Evolutionary conservation across 2,113 vertebrate species (phyloP).

Genomic region (Charina bottae): DNA sequence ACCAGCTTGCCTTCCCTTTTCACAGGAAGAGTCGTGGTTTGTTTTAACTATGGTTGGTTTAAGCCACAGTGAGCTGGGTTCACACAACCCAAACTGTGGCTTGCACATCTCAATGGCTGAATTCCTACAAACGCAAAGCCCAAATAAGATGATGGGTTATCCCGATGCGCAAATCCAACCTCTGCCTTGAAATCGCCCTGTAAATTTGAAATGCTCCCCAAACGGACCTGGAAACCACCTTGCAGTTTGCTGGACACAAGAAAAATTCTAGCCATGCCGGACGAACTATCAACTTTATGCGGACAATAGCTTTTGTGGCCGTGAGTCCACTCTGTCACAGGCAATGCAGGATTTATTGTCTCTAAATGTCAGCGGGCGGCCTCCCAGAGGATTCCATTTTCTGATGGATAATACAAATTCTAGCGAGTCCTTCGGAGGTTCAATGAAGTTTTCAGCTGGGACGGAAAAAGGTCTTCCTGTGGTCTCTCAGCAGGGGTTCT

Average conservation of each 20-base stretch:
- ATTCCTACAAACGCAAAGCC: neutral
- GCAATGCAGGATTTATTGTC: neutral
- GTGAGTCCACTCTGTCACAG: neutral
- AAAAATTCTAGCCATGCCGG: neutral
- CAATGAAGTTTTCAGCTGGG: fast-evolving
- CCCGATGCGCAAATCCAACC: neutral
- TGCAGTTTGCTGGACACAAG: neutral
- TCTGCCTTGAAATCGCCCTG: neutral
- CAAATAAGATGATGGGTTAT: neutral
- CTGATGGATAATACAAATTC: neutral
- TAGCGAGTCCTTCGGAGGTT: neutral
- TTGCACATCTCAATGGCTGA: neutral
- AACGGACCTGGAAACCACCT: neutral
- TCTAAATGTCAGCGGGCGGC: neutral
- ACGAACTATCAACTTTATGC: neutral
- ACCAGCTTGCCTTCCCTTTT: neutral
- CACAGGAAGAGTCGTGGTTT: neutral
- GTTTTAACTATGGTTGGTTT: neutral
- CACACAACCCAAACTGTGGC: neutral
- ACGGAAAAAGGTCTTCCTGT: conserved; percentile 13
- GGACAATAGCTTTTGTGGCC: neutral
- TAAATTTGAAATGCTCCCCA: neutral
- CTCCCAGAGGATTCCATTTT: neutral
- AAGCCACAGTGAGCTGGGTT: neutral
- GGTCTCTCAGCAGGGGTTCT: conserved; percentile 3